Evolutionary conservation across 2,888 invertebrate genomes (phyloP).

Genomic region (Chymomyza amoena): DNA sequence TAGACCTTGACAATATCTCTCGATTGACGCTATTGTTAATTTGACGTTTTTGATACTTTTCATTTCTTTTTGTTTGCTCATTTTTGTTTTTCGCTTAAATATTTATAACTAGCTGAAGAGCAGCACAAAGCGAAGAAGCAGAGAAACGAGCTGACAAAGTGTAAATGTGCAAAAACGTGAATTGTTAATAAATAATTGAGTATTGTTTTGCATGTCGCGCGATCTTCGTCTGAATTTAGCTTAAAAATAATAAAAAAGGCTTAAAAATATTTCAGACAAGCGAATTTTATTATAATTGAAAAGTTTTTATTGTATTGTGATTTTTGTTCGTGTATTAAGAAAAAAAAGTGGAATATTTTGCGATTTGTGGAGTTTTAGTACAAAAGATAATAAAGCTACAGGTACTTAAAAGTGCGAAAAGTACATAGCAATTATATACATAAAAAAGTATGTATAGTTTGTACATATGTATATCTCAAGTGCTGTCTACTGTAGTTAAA

Average conservation of each 20-base stretch:
- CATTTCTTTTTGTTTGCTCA: background rate
- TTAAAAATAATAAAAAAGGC: background rate
- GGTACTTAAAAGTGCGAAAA: background rate
- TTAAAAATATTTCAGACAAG: background rate
- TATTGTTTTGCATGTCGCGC: background rate
- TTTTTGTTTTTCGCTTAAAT: slow-evolving; percentile 3
- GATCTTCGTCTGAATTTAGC: background rate
- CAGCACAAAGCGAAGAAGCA: background rate
- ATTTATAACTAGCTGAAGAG: background rate
- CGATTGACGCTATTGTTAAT: background rate
- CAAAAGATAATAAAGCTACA: background rate
- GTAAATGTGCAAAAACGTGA: slow-evolving; percentile 2
- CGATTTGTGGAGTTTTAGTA: slow-evolving; percentile 11
- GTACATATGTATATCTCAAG: background rate
- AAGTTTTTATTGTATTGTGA: background rate
- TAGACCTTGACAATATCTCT: background rate
- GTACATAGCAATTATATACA: too few species aligned
- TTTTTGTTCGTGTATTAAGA: background rate
- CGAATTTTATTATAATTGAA: background rate
- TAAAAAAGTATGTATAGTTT: too few species aligned
- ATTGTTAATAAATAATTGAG: slow-evolving; percentile 3
- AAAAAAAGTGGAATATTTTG: slow-evolving; percentile 7
- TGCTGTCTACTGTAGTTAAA: background rate
- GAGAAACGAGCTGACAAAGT: background rate
- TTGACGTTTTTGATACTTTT: background rate